Base-by-base conservation (phyloP, 2,113 vertebrate genomes). In the Hirundichthys speculiger region DNA sequence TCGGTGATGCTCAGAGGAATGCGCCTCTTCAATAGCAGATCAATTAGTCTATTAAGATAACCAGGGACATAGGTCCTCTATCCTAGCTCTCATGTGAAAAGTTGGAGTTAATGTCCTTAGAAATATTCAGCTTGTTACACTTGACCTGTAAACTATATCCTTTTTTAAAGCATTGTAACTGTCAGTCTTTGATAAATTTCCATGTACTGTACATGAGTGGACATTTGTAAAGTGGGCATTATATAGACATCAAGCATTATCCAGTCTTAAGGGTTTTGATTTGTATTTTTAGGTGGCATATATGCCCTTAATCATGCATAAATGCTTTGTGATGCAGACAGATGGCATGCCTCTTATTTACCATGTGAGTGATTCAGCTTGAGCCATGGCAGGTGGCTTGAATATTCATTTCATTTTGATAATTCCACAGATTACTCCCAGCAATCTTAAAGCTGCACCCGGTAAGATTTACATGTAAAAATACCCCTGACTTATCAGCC, bases 1-100 rank as follows among this genome's bases (percentile, higher is more conserved):
- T 92, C 84, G 46, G 75, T 89, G 90, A 91, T 90, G 85, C 90
- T 88, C 86, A 91, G 82, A 91, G 88, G 87, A 91, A 88, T 77
- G 88, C 67, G 81, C 62, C 85, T 92, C 87, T 86, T 92, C 91
- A 86, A 91, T 92, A 90, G 89, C 81, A 77, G 90, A 92, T 92
- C 91, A 92, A 92, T 93, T 91, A 88, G 89, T 90, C 89, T 89
- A 88, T 92, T 90, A 87, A 90, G 91, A 92, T 91, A 92, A 89
- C 85, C 70, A 53, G 83, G 83, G 86, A 89, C 89, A 90, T 41
- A 82, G 84, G 76, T 86, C 84, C 77, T 76, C 56, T 62, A 49
- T 24, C 46, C 53, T 49, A 69, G 69, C 85, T 86, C 55, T 71
- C 64, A 42, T 73, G 70, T 65, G 70, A 80, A 82, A 79, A 59